Evolutionary conservation across 92 coral and sea anemone genomes (phyloP), one percentile per base, ranked within the genome.

Genomic region (Porites rus): DNA sequence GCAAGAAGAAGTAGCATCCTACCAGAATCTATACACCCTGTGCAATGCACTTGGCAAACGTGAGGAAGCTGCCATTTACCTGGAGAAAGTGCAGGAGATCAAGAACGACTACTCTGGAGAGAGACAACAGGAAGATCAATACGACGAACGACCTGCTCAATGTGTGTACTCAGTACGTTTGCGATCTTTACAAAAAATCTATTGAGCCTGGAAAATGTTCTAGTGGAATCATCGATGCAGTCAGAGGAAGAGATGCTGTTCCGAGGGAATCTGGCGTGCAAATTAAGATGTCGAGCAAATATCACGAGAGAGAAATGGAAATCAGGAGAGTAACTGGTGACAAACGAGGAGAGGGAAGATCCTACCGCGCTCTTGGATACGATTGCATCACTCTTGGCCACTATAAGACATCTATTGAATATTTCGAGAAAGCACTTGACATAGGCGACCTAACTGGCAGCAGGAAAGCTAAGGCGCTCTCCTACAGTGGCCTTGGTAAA

Each of bases 91-190:
- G 10, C 16, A 16, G 24, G 19, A 38, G 69, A 73, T 82, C 14
- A 73, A 60, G 79, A 38, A 72, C 6, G 79, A 28, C 6, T 1
- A 28, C 6, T 1, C 50, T 25, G 56, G 56, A 28, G 86, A 16
- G 20, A 72, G 79, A 16, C 6, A 60, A 59, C 38, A 63, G 12
- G 86, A 71, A 56, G 24, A 16, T 7, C 9, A 59, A 71, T 56
- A n/a, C 59, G 70, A 63, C 19, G 62, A 82, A 60, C 69, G 25
- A 2, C 7, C 46, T 24, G 2, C 31, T 24, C 75, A 80, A 21
- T 80, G 84, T 80, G 84, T 79, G 50, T 80, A 80, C 28, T n/a
- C n/a, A n/a, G n/a, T 67, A 80, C 17, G 64, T 80, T 67, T 75
- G 4, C 46, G 88, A 77, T 17, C 72, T 72, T 60, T 53, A 74